Conservation (phyloP, 2,113 vertebrate genomes). For the Arizona elegans region DNA sequence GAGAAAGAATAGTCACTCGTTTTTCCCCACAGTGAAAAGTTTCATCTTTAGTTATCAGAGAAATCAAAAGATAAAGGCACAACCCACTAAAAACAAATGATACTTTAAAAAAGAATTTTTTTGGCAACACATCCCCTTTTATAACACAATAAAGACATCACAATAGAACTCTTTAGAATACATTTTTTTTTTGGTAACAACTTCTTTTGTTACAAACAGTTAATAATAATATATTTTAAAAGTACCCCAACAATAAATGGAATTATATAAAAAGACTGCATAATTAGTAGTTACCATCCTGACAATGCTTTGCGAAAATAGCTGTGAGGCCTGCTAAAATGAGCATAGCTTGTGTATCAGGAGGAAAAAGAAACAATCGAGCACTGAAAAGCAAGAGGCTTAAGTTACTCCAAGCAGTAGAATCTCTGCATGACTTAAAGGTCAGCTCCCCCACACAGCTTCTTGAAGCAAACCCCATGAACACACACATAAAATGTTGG, state of each 20-base stretch:
- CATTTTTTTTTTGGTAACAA: background rate
- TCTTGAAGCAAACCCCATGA: background rate
- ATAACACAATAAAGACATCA: background rate
- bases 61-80: background rate
- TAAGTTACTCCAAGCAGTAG: background rate
- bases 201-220: background rate
- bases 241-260: conserved; percentile 2
- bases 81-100: background rate
- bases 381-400: background rate
- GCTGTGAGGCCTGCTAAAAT: background rate
- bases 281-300: conserved; percentile 18
- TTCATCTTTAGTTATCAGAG: background rate
- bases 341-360: background rate
- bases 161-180: background rate
- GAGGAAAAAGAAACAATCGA: background rate
- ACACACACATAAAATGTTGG: background rate
- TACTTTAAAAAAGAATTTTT: background rate
- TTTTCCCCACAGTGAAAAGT: background rate
- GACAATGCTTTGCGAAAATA: conserved; percentile 3
- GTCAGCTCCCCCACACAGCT: background rate
- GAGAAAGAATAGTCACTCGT: background rate
- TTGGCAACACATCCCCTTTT: background rate
- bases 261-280: conserved; percentile 16
- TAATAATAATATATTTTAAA: conserved; percentile 16
- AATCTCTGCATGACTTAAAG: background rate